phyloP scores from a whole-genome alignment of 2,797 vertebrate genomes.

The Peromyscus nudipes region DNA sequence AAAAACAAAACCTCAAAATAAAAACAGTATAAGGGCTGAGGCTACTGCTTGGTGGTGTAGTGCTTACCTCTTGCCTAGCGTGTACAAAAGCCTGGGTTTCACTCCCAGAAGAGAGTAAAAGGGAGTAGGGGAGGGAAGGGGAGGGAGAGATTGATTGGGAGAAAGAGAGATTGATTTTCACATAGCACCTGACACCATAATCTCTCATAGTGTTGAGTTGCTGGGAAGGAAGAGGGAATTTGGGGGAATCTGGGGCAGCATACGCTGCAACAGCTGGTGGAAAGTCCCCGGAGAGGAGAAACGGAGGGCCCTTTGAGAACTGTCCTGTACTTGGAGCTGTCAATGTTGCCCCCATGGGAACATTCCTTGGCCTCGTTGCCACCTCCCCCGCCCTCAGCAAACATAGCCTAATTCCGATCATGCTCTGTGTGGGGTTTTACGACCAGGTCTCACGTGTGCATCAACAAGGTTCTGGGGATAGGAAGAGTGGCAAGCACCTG shows the following conservation, averaged over 20 bases:
- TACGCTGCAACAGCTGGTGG: background rate
- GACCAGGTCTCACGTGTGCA: fast-evolving
- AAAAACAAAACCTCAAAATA: background rate
- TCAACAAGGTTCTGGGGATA: background rate
- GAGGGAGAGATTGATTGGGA: background rate
- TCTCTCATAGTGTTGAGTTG: background rate
- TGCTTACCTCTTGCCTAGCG: background rate
- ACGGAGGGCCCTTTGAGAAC: background rate
- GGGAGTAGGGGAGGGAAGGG: background rate
- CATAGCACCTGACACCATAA: constrained; percentile 32
- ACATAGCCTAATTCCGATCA: background rate
- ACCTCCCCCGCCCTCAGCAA: background rate
- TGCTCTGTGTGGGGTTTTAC: background rate
- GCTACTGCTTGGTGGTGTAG: background rate
- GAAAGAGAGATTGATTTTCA: background rate
- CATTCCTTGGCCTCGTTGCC: background rate
- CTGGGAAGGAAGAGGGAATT: background rate
- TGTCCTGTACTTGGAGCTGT: background rate
- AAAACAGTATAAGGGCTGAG: background rate
- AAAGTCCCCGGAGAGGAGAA: background rate
- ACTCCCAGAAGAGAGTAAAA: background rate
- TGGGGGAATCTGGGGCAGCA: background rate
- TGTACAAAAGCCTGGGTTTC: background rate
- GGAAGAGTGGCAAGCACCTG: background rate
- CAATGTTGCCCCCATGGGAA: fast-evolving